These are phyloP conservation scores for Tortricodes alternella DNA, from an alignment of 2,888 invertebrate species.

Conservation along the genomic window DNA sequence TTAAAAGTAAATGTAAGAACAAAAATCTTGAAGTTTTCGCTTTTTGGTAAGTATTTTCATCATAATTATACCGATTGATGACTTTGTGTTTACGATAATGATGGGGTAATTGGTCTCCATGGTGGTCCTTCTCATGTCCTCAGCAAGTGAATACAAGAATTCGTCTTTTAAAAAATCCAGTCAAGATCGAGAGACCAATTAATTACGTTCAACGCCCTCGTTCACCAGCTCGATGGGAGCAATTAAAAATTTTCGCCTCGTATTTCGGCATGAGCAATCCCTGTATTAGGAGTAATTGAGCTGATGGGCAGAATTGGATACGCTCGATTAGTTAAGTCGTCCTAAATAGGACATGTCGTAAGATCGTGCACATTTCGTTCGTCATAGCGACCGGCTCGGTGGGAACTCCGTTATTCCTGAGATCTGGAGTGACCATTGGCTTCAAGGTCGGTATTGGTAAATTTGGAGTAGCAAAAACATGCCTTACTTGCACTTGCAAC, in stretches of 20 bases:
- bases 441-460: not conserved
- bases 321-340: conserved; percentile 74
- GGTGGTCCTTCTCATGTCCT: conserved; percentile 24
- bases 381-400: conserved; percentile 26
- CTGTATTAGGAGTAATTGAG: conserved; percentile 75
- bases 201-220: conserved; percentile 47
- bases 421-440: conserved; percentile 8
- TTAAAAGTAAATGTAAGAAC: not conserved
- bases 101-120: conserved; percentile 27
- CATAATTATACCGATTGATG: conserved; percentile 7
- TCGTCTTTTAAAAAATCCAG: conserved; percentile 9
- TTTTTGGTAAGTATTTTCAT: no score
- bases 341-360: conserved; percentile 62
- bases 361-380: conserved; percentile 38
- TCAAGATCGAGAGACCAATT: conserved; percentile 40
- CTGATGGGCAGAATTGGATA: conserved; percentile 77
- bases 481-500: no score
- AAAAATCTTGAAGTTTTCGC: no score
- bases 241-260: conserved; percentile 72
- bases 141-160: conserved; percentile 18
- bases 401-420: conserved; percentile 19
- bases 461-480: not conserved
- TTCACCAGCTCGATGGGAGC: conserved; percentile 41
- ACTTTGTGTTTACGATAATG: conserved; percentile 9
- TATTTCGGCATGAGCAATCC: conserved; percentile 68